Base-by-base conservation (phyloP, 2,113 vertebrate species). In the Lophura nycthemera region DNA sequence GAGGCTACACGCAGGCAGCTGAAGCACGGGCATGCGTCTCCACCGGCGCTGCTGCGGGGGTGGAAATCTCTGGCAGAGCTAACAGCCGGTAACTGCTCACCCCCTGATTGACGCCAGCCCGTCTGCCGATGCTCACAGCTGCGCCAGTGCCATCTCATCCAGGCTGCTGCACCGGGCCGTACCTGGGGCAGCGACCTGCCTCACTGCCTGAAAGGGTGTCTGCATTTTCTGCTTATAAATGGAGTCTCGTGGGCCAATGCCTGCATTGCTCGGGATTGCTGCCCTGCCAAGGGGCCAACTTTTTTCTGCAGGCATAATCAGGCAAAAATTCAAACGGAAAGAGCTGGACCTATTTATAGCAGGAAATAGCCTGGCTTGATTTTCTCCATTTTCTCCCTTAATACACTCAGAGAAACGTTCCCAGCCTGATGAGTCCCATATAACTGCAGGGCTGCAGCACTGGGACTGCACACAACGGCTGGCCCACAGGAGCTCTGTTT, bases 11-110 rank as follows among this genome's bases (percentile, higher is more conserved):
- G 2, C 88, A 80, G 38, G 59, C 43, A 69, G 79, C 70, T 86
- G 86, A 86, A 94, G 83, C 83, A 57, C 6, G 6, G 86, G 83
- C 88, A 76, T 86, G 15, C 57, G 81, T 76, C 75, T 59, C 77
- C 40, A 76, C 57, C 91, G 79, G 89, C 63, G 21, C 66, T 75
- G 84, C 63, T 90, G 91, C 81, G 96, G 93, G 96, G 95, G 90
- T 81, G 90, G 96, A 83, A 94, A 86, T 88, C 92, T 96, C 83
- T 24, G 5, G 90, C 95, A 90, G 93, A 93, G 88, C 90, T 88
- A 95, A 83, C 95, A 94, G 93, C 79, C 76, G 32, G 83, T 73
- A 86, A 47, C 90, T 93, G 80, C 83, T 83, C 93, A 74, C 78
- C 73, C 92, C 71, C 88, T 95, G 95, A 95, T 78, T 96, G 92